A percentile compares a stretch with the other conserved stretches of the same genome.
Evolutionary conservation across 2,113 vertebrate genomes (phyloP).

Genomic region (Aptenodytes forsteri): DNA sequence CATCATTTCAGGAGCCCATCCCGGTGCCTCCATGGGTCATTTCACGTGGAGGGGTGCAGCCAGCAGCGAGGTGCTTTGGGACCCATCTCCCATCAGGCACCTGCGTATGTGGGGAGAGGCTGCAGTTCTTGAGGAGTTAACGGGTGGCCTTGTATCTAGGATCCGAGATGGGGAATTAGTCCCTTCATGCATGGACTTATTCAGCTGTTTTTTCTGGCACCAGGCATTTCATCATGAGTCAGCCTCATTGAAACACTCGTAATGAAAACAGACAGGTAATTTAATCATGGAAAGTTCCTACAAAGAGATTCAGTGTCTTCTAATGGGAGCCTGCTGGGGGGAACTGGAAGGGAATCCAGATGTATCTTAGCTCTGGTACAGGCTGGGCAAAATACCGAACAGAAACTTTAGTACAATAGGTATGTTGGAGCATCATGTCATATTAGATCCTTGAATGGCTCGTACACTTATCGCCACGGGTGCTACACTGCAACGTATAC

Average conservation of each 20-base stretch:
- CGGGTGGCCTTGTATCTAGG: neutral
- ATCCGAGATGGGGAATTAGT: neutral
- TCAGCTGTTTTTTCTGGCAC: slow-evolving; percentile 14
- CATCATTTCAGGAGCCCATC: neutral
- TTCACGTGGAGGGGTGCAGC: neutral
- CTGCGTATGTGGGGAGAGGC: neutral
- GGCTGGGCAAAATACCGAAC: neutral
- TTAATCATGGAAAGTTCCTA: slow-evolving; percentile 55
- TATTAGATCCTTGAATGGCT: neutral
- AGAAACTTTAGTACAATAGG: neutral
- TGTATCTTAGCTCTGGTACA: neutral
- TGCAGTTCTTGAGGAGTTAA: neutral
- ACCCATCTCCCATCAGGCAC: neutral
- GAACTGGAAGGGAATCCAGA: neutral
- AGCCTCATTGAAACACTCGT: neutral
- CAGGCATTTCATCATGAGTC: neutral
- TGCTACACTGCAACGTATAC: neutral
- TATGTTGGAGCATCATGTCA: neutral
- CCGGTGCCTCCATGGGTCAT: rapidly evolving
- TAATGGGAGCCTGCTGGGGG: slow-evolving; percentile 27
- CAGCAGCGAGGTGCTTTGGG: neutral
- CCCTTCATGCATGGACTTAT: neutral
- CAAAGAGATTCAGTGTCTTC: neutral
- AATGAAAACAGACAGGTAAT: slow-evolving; percentile 65
- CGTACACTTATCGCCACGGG: neutral